Evolutionary conservation across 2,888 invertebrate genomes (phyloP).

Genomic region (Eurytoma adleriae): DNA sequence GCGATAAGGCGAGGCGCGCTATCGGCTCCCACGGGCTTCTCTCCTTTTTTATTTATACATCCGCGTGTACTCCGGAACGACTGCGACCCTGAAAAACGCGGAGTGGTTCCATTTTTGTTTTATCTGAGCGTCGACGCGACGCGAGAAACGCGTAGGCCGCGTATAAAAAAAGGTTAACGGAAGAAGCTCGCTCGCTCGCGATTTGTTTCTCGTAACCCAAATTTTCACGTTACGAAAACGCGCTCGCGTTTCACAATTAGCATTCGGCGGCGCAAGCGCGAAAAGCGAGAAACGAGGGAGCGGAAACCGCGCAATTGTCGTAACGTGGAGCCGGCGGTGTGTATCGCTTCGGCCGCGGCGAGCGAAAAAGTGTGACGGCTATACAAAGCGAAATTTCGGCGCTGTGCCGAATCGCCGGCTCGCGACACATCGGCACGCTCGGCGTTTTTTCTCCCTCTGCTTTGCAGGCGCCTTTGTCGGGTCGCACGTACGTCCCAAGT

Average conservation of each 20-base stretch:
- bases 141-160: no score
- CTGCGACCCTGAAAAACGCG: not conserved
- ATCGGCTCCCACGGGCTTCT: not conserved
- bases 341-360: not conserved
- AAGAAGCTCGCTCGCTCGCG: no score
- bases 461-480: conserved; percentile 1
- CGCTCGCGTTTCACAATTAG: no score
- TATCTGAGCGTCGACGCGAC: no score
- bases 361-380: conserved; percentile 40
- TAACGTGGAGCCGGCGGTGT: conserved; percentile 1
- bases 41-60: not conserved
- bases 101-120: not conserved
- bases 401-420: conserved; percentile 24
- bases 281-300: no score
- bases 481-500: no score
- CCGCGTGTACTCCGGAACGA: not conserved
- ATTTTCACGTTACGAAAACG: no score
- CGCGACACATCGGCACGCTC: not conserved
- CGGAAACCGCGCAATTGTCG: not conserved
- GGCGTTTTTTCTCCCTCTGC: conserved; percentile 45
- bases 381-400: conserved; percentile 33
- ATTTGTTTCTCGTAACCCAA: no score
- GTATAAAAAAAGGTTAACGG: no score
- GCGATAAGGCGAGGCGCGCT: no score
- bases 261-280: no score